A percentile compares a stretch with the other conserved stretches of the same genome.
Conservation (phyloP, 1,140 invertebrate genomes). For the Stratiolaelaps scimitus region DNA sequence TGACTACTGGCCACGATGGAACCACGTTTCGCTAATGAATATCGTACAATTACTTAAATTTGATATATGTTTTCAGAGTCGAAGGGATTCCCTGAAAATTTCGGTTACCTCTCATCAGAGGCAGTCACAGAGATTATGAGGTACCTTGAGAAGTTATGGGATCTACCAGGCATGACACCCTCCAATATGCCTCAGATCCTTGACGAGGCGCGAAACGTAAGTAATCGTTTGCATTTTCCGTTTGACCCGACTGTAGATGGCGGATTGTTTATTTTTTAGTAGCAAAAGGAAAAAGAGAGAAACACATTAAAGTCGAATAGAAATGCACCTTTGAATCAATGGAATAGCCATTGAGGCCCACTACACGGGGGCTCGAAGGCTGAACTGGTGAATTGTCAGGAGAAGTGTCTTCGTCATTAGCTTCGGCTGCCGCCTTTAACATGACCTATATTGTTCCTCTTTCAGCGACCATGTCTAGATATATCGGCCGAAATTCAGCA, state of each 20-base stretch:
- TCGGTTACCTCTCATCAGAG: constrained; percentile 17
- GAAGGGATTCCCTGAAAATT: constrained; percentile 20
- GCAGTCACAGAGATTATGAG: constrained; percentile 21
- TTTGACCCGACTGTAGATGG: no score
- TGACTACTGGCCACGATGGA: no score
- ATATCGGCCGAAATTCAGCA: constrained; percentile 16
- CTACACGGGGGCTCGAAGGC: no score
- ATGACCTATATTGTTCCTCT: neutral
- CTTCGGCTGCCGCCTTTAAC: no score
- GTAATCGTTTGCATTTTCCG: neutral
- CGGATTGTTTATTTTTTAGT: neutral
- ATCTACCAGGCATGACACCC: constrained; percentile 17
- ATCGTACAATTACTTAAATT: neutral
- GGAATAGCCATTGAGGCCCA: no score
- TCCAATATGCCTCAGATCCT: constrained; percentile 11
- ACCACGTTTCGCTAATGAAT: no score
- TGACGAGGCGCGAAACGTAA: constrained; percentile 12
- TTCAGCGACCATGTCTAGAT: constrained; percentile 16
- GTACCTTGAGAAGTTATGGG: constrained; percentile 19
- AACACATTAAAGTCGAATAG: no score
- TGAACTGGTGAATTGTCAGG: no score
- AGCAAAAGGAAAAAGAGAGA: no score
- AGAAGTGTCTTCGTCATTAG: no score
- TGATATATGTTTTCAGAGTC: neutral
- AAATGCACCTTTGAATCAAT: no score